phyloP scores from a whole-genome alignment of 2,797 vertebrate genomes.

The Agapornis canus region DNA sequence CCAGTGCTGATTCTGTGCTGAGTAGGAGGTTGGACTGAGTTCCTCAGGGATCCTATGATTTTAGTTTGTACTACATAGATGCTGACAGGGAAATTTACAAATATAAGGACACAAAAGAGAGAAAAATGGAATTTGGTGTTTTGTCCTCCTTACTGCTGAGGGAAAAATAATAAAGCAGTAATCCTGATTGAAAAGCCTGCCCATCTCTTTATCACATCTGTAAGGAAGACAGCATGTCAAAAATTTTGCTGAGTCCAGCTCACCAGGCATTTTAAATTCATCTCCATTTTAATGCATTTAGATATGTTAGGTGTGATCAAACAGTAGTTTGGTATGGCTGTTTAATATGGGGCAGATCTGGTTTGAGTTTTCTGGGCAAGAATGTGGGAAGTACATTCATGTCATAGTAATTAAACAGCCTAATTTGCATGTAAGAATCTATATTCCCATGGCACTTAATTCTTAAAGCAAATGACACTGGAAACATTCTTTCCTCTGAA shows the following conservation, averaged over 20 bases:
- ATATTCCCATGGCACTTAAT: background rate
- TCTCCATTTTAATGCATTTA: background rate
- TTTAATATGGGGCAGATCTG: background rate
- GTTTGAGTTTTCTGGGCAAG: background rate
- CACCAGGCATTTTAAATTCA: background rate
- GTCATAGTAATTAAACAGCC: background rate
- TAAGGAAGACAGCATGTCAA: background rate
- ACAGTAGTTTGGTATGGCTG: background rate
- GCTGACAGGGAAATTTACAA: background rate
- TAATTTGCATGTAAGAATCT: background rate
- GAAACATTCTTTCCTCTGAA: background rate
- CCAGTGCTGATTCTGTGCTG: too few species aligned
- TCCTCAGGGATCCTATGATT: background rate
- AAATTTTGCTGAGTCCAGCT: background rate
- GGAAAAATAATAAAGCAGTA: background rate
- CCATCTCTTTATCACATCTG: background rate
- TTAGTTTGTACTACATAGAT: background rate
- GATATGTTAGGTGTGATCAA: background rate
- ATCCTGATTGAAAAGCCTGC: background rate
- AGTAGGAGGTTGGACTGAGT: background rate
- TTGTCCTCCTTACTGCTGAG: background rate
- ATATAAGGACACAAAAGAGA: background rate
- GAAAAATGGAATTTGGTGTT: background rate
- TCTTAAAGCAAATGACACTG: background rate
- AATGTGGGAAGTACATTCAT: background rate